phyloP scores from a whole-genome alignment of 2,888 invertebrate genomes.

The Calameuta pallipes region DNA sequence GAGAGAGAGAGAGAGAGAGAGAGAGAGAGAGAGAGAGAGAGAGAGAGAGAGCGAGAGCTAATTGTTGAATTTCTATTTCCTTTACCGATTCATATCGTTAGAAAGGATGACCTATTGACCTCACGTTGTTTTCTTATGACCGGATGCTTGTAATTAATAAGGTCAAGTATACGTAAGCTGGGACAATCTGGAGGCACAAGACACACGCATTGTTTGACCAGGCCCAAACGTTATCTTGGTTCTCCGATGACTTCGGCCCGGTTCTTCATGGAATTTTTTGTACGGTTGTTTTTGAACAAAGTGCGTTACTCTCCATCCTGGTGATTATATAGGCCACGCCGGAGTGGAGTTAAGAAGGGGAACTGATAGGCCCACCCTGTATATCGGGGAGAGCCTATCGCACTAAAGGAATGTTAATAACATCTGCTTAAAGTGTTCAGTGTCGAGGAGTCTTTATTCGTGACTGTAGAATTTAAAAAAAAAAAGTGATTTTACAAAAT shows the following conservation, averaged over 20 bases:
- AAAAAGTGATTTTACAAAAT: not conserved
- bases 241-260: not conserved
- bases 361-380: not conserved
- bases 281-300: not conserved
- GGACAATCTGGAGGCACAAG: not conserved
- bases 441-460: not conserved
- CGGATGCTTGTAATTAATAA: not conserved
- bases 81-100: not conserved
- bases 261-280: not conserved
- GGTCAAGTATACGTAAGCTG: not conserved
- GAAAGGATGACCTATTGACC: not conserved
- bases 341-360: not conserved
- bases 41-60: not conserved
- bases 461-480: not conserved
- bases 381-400: not conserved
- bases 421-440: not conserved
- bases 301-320: not conserved
- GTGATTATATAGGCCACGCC: not conserved
- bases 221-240: not conserved
- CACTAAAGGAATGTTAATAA: not conserved
- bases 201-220: not conserved
- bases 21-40: not conserved
- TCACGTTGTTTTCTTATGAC: not conserved
- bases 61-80: not conserved
- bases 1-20: no score